phyloP scores from a whole-genome alignment of 1,140 invertebrate species.

The Ladona fulva region DNA sequence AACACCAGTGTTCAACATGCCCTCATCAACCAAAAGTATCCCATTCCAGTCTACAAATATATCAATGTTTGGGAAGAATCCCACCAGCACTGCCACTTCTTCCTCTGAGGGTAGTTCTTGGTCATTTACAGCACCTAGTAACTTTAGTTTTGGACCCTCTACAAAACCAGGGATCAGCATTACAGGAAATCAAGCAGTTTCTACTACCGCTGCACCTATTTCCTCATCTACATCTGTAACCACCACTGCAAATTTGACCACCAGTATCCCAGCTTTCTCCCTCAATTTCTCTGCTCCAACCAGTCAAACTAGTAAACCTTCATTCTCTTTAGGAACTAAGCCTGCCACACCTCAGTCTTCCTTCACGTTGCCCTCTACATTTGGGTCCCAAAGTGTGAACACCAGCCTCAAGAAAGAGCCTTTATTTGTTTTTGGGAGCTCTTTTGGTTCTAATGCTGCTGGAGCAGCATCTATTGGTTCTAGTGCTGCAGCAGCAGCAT shows the following conservation, averaged over 20 bases:
- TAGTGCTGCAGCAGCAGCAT: too few species aligned
- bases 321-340: background rate
- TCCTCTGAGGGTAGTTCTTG: background rate
- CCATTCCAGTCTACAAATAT: background rate
- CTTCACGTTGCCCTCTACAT: background rate
- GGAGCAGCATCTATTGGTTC: background rate
- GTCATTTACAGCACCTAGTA: background rate
- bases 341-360: background rate
- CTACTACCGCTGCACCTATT: background rate
- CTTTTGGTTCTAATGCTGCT: background rate
- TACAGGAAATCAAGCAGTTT: background rate
- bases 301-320: background rate
- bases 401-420: background rate
- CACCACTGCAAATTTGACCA: background rate
- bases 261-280: background rate
- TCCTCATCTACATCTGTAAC: background rate
- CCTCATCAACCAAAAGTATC: background rate
- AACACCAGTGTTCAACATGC: background rate
- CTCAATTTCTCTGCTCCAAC: background rate
- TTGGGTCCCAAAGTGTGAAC: background rate
- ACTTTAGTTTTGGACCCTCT: background rate
- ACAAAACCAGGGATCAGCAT: background rate
- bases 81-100: background rate
- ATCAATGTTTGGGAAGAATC: background rate
- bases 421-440: background rate